These are phyloP conservation scores for Brachyhypopomus occidentalis DNA, from an alignment of 2,113 vertebrate genomes.

Conservation along the genomic window DNA sequence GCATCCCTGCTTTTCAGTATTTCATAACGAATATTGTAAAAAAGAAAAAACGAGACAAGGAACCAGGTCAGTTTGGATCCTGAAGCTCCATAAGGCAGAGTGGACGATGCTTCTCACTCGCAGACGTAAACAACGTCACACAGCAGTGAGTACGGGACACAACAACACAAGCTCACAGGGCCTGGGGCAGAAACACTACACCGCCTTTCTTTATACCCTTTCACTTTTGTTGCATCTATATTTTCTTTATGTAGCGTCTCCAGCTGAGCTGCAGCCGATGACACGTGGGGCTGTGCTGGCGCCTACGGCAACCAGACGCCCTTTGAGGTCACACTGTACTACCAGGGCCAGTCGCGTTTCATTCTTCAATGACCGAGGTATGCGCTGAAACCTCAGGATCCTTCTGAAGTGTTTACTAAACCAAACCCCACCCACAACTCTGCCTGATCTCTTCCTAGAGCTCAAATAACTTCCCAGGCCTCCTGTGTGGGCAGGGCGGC, in stretches of 20 bases:
- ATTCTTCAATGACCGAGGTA: no score
- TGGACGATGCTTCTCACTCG: not conserved
- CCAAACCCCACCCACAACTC: no score
- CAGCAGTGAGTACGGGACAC: not conserved
- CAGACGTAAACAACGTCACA: constrained; percentile 10
- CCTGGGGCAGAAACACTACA: constrained; percentile 29
- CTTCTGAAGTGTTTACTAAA: no score
- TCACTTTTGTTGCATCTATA: constrained; percentile 2
- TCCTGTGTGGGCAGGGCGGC: no score
- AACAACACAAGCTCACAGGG: constrained; percentile 17
- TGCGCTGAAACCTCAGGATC: no score
- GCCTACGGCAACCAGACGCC: no score
- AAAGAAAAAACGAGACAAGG: not conserved
- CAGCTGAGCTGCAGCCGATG: no score
- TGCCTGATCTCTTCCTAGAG: no score
- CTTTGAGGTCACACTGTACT: no score
- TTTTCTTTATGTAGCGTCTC: not conserved
- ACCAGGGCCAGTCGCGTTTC: no score
- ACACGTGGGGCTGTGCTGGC: no score
- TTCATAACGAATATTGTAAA: not conserved
- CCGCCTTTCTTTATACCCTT: constrained; percentile 6
- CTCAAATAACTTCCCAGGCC: no score
- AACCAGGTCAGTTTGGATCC: not conserved
- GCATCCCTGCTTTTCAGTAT: not conserved
- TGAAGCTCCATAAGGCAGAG: not conserved